These are phyloP conservation scores for Sparidentex hasta DNA, from an alignment of 2,797 vertebrate genomes.

Conservation along the genomic window DNA sequence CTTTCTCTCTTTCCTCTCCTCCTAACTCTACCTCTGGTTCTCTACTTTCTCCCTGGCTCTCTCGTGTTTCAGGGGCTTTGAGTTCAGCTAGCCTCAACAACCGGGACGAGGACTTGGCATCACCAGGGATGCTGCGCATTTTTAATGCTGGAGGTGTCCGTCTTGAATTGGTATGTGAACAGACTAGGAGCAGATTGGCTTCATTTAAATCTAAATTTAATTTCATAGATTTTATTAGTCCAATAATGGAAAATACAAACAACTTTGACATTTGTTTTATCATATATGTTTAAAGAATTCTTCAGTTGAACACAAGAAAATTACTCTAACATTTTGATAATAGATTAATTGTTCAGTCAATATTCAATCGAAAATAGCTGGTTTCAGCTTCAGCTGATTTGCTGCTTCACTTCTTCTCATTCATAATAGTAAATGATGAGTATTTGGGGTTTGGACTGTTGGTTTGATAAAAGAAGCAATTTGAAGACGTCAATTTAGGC, in stretches of 20 bases:
- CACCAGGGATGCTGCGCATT: not conserved
- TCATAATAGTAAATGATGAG: too few relatives aligned
- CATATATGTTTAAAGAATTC: not conserved
- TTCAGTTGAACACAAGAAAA: too few relatives aligned
- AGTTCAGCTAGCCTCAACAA: conserved; percentile 50
- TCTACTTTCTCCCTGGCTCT: conserved; percentile 8
- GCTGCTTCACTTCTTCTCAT: too few relatives aligned
- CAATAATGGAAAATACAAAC: not conserved
- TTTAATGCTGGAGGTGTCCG: not conserved
- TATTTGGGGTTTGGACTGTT: too few relatives aligned
- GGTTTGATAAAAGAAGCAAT: too few relatives aligned
- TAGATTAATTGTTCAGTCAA: not conserved
- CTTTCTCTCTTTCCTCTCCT: conserved; percentile 7
- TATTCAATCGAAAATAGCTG: too few relatives aligned
- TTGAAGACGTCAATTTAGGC: too few relatives aligned
- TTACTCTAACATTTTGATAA: too few relatives aligned
- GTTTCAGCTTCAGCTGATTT: too few relatives aligned
- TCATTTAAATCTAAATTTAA: not conserved
- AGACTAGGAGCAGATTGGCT: not conserved
- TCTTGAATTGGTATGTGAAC: not conserved
- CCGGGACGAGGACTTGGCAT: not conserved
- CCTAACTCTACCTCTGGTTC: conserved; percentile 11
- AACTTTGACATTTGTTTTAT: not conserved
- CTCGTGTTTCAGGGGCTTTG: conserved; percentile 63
- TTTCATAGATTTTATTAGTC: not conserved